Evolutionary conservation across 2,113 vertebrate genomes (phyloP).

Genomic region (Corydoras sp.): DNA sequence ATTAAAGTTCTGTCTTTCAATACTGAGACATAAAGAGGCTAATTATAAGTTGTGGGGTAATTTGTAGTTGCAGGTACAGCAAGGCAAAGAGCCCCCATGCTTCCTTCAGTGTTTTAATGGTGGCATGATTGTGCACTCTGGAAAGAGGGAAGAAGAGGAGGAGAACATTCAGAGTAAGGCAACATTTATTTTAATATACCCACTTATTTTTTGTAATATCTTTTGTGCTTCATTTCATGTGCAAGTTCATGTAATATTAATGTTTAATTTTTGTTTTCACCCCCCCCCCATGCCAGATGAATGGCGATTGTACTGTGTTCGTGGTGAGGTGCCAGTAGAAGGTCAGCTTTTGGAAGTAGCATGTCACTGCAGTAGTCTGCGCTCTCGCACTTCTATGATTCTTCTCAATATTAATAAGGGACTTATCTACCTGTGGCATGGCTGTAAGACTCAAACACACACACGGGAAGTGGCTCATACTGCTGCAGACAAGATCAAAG

Average conservation of each 20-base stretch:
- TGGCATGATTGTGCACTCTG: constrained; percentile 92
- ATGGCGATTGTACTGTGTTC: constrained; percentile 93
- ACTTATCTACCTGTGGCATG: constrained; percentile 93
- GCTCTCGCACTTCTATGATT: constrained; percentile 91
- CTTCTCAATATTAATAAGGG: constrained; percentile 89
- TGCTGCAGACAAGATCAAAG: constrained; percentile 86
- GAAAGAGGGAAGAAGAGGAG: constrained; percentile 93
- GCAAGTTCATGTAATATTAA: background rate
- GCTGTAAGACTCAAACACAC: constrained; percentile 90
- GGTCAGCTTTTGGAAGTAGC: constrained; percentile 94
- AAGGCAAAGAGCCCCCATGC: constrained; percentile 93
- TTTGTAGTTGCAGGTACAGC: constrained; percentile 86
- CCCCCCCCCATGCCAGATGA: constrained; percentile 67
- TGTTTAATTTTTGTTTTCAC: background rate
- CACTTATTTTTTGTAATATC: too few relatives aligned
- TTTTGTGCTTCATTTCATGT: background rate
- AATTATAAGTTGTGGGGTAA: background rate
- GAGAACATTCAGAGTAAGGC: constrained; percentile 88
- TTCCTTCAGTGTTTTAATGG: constrained; percentile 96
- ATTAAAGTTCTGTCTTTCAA: too few relatives aligned
- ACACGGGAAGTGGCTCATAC: constrained; percentile 82
- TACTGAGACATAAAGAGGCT: too few relatives aligned
- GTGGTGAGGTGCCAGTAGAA: constrained; percentile 84
- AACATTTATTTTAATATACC: background rate
- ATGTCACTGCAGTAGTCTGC: constrained; percentile 93